phyloP scores from a whole-genome alignment of 2,113 vertebrate genomes.

The Atractosteus spatula region DNA sequence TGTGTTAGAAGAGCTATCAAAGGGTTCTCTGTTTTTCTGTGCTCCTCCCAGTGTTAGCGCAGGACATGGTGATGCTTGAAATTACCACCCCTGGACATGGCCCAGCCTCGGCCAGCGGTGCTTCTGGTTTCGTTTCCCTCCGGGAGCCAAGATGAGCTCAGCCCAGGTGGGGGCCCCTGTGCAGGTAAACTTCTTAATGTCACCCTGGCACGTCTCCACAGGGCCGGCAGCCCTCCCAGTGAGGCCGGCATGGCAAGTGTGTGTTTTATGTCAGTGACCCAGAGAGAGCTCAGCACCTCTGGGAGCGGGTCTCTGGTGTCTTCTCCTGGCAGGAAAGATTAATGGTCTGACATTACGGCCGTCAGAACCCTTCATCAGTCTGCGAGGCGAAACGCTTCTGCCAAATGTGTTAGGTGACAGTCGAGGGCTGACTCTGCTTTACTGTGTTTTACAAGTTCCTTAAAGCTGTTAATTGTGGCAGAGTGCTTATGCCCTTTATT shows the following conservation, averaged over 20 bases:
- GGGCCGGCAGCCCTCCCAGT: conserved; percentile 28
- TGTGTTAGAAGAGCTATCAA: too few species aligned
- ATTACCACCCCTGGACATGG: too few species aligned
- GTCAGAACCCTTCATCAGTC: conserved; percentile 68
- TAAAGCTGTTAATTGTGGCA: too few species aligned
- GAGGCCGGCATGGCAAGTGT: conserved; percentile 53
- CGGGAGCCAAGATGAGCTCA: too few species aligned
- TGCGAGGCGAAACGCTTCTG: conserved; percentile 74
- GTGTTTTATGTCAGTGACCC: conserved; percentile 80
- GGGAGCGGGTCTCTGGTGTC: conserved; percentile 56
- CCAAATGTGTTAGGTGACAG: conserved; percentile 58
- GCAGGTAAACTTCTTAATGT: neutral
- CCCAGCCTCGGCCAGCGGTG: too few species aligned
- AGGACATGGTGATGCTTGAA: too few species aligned
- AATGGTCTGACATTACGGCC: conserved; percentile 77
- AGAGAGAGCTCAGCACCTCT: conserved; percentile 73
- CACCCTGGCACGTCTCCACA: neutral
- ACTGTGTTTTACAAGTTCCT: too few species aligned
- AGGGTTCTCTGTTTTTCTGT: too few species aligned
- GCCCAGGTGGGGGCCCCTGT: too few species aligned
- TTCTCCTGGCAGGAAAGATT: conserved; percentile 70
- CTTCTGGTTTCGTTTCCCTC: too few species aligned
- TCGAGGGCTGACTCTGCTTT: conserved; percentile 48
- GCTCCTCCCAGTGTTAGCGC: too few species aligned
- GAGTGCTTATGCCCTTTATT: too few species aligned